Evolutionary conservation across 30 jellyfish, hydroid and myxozoan species (phyloP).

Genomic region (Morbakka virulenta): DNA sequence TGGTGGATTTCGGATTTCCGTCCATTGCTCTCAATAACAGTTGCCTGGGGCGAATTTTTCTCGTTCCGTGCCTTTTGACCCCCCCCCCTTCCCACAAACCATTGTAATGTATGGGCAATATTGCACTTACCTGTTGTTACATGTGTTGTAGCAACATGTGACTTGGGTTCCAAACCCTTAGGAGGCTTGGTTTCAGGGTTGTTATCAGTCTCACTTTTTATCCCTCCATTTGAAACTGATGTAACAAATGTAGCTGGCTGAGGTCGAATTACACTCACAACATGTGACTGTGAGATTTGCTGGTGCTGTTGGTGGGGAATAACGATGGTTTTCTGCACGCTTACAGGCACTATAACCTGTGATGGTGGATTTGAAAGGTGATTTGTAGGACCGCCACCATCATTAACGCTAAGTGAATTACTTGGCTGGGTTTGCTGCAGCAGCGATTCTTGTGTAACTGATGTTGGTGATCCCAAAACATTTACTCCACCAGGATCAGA

Average conservation of each 20-base stretch:
- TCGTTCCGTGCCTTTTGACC: too few relatives aligned
- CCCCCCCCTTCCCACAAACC: too few relatives aligned
- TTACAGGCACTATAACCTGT: conserved; percentile 2
- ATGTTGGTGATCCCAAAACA: background rate
- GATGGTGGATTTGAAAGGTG: conserved; percentile 16
- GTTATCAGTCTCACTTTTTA: background rate
- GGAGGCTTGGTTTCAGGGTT: background rate
- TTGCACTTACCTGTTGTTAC: too few relatives aligned
- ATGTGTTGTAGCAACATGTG: too few relatives aligned
- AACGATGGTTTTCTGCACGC: conserved; percentile 23
- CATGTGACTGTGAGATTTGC: conserved; percentile 22
- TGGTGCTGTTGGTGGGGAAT: conserved; percentile 39
- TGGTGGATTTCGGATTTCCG: too few relatives aligned
- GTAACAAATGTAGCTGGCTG: conserved; percentile 31
- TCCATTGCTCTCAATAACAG: too few relatives aligned
- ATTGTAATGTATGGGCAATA: too few relatives aligned
- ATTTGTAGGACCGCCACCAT: background rate
- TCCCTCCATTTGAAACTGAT: conserved; percentile 1
- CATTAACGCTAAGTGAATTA: background rate
- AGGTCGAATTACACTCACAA: conserved; percentile 69
- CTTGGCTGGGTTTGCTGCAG: background rate
- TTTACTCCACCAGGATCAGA: background rate
- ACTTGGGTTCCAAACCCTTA: background rate
- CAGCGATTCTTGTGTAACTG: background rate
- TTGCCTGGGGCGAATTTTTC: too few relatives aligned